Evolutionary conservation across 2,797 vertebrate genomes (phyloP), one percentile per base, ranked within the genome.

Genomic region (Characodon lateralis): DNA sequence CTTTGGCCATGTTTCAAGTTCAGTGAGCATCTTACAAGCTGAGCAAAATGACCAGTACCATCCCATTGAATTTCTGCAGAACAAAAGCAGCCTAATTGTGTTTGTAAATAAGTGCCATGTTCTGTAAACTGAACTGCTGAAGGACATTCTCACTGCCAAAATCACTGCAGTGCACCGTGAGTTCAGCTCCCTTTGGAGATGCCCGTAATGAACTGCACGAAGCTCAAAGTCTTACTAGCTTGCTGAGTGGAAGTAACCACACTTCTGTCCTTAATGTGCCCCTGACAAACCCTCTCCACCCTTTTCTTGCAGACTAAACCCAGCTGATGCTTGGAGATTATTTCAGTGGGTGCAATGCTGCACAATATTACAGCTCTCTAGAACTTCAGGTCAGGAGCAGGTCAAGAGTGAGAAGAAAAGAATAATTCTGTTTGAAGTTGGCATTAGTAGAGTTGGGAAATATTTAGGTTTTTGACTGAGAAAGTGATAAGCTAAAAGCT

Each of bases 231-330:
- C 28, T 80, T 73, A 65, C 73, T 65, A 24, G 76, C 77, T 78
- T 73, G 50, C 82, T 43, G 80, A 82, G 66, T 87, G 81, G 81
- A 87, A 86, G 59, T 61, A 86, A 85, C 0, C 66, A 35, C 74
- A 74, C 41, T 83, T 81, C 70, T 69, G 78, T 79, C 41, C 75
- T 85, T 72, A 22, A 35, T 79, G 18, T 76, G 22, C 76, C 56
- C 77, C 63, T 1, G 43, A 82, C 78, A 76, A 84, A 69, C 41
- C 72, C n/a, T 9, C 43, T 72, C 71, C 77, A 41, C 70, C 35
- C 46, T 43, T 43, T 39, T 73, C 43, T 72, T 74, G 81, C 56
- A 59, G 72, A 56, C 72, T 66, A 77, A 71, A 83, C 72, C 65
- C 41, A 50, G 81, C n/a, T 6, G 48, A 78, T 65, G 65, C 68